Evolutionary conservation across 2,888 invertebrate species (phyloP), one percentile per base, ranked within the genome.

Genomic region (Hyles lineata): DNA sequence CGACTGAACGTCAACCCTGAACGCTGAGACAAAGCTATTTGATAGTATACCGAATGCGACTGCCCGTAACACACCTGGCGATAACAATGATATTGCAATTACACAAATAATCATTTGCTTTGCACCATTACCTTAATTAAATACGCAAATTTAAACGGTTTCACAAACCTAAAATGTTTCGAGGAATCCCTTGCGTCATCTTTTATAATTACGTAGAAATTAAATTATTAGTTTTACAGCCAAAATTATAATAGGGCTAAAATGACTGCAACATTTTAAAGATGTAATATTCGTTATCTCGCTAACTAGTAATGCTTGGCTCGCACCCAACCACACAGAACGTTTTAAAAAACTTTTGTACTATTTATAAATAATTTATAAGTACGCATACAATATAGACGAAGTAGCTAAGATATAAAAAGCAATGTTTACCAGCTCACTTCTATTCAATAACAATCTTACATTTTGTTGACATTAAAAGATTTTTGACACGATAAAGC

Each of bases 81-180:
- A 82, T 77, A 76, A 67, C 23, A 59, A 32, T 35, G 17, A 71
- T 52, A 55, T 70, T 25, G 29, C 70, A 29, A 55, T 15, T 63
- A 52, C 25, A 63, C 43, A 52, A 50, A 60, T 81, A 78, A 83
- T 79, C 87, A 87, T 87, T 67, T 25, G 85, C 85, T 85, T 87
- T 88, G 89, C 90, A 91, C 89, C 90, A 86, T 89, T 89, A 89
- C 88, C 89, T 87, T 86, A 87, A 77, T 80, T 82, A 83, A 80
- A 89, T 81, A 89, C 83, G 86, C 81, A 84, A 85, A 85, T 85
- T 85, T 84, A 79, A 76, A 82, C 75, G 84, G 84, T 87, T 87
- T 85, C 80, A 83, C 78, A 87, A 89, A 85, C 84, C 84, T 81
- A 88, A 85, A 82, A 77, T 83, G 82, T 74, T 71, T 74, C 78